Percentiles rank a stretch among this genome's conserved stretches.
phyloP scores from a whole-genome alignment of 2,113 vertebrate genomes.

The Embiotoca jacksoni region DNA sequence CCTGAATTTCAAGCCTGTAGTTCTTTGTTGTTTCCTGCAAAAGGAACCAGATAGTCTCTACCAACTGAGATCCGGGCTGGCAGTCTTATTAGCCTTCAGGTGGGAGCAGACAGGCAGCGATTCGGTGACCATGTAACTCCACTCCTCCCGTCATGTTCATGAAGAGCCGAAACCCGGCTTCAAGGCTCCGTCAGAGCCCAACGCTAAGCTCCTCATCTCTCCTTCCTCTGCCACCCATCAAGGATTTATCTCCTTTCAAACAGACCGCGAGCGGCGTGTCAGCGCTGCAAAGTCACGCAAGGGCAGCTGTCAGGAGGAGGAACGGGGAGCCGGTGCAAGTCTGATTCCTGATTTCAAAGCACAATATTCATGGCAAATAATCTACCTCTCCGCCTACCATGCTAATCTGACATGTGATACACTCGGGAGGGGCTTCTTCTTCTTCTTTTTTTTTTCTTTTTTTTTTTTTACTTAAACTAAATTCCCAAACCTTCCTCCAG shows the following conservation, averaged over 20 bases:
- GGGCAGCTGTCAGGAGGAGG: constrained; percentile 63
- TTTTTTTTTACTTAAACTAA: constrained; percentile 10
- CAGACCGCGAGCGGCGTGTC: constrained; percentile 59
- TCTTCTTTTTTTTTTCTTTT: not conserved
- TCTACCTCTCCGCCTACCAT: constrained; percentile 44
- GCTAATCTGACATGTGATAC: constrained; percentile 75
- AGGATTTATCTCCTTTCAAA: constrained; percentile 71
- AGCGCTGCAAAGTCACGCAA: constrained; percentile 71
- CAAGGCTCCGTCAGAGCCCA: constrained; percentile 54
- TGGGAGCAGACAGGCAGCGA: constrained; percentile 34
- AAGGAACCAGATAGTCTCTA: constrained; percentile 19
- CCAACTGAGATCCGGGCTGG: not conserved
- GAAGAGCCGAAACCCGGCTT: constrained; percentile 43
- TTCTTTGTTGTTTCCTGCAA: constrained; percentile 7
- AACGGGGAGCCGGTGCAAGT: constrained; percentile 31
- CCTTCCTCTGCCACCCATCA: constrained; percentile 65
- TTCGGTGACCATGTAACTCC: constrained; percentile 42
- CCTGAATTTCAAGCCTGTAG: not conserved
- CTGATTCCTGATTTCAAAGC: constrained; percentile 73
- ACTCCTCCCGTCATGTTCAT: constrained; percentile 59
- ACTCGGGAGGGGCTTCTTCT: not conserved
- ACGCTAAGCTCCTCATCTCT: constrained; percentile 71
- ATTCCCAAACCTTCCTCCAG: constrained; percentile 16
- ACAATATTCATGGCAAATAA: constrained; percentile 62
- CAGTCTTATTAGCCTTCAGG: constrained; percentile 28